Evolutionary conservation across 2,797 vertebrate genomes (phyloP).

Genomic region (Siniperca obscura): DNA sequence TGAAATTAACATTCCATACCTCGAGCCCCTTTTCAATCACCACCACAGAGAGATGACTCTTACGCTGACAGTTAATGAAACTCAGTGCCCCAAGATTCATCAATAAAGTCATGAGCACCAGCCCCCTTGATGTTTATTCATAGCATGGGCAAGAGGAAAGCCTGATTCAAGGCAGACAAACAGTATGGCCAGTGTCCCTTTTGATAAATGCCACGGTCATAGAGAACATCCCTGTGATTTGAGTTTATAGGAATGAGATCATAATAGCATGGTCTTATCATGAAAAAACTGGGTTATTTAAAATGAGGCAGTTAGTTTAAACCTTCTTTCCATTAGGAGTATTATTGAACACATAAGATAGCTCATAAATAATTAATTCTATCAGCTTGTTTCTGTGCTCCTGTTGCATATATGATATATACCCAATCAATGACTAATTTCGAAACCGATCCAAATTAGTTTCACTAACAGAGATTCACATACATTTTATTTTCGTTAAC

Average conservation of each 20-base stretch:
- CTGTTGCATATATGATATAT: neutral
- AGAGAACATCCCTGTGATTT: slow-evolving; percentile 17
- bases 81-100: slow-evolving; percentile 44
- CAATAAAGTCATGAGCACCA: slow-evolving; percentile 43
- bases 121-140: slow-evolving; percentile 59
- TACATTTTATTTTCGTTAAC: neutral
- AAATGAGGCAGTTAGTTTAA: slow-evolving; percentile 13
- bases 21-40: slow-evolving; percentile 36
- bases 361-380: neutral
- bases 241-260: slow-evolving; percentile 50
- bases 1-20: slow-evolving; percentile 43
- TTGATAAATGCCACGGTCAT: slow-evolving; percentile 48
- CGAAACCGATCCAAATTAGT: neutral
- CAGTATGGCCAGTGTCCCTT: slow-evolving; percentile 23
- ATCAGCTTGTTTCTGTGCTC: neutral
- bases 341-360: neutral
- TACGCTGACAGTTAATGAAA: slow-evolving; percentile 51
- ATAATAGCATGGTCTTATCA: slow-evolving; percentile 15
- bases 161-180: slow-evolving; percentile 27
- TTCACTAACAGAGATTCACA: neutral
- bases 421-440: neutral
- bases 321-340: neutral
- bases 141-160: slow-evolving; percentile 13
- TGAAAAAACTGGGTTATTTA: slow-evolving; percentile 25
- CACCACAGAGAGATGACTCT: slow-evolving; percentile 23